Evolutionary conservation across 2,888 invertebrate species (phyloP), one percentile per base, ranked within the genome.

Genomic region (Pheosia gnoma): DNA sequence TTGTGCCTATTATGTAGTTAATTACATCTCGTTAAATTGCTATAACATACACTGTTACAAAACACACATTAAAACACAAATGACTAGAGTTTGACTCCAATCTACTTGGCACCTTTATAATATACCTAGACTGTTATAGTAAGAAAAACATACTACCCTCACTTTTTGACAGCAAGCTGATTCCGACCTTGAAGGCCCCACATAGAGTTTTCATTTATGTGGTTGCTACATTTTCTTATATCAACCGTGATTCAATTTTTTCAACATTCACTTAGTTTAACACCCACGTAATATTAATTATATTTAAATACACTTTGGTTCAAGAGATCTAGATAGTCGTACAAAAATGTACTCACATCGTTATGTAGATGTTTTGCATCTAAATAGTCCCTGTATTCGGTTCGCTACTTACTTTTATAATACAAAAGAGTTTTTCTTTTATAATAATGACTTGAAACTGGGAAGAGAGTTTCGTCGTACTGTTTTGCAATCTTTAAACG

Each of bases 301-400:
- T 55, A 71, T 68, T 59, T 77, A 73, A 63, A 63, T 39, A 55
- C 62, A 66, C 25, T 67, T 84, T 81, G 78, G 77, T 85, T 75
- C 79, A 75, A 82, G 82, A 83, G 79, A 84, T 82, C 80, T 79
- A 80, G 70, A 75, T 74, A 70, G 67, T 73, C 71, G 78, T 84
- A 86, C 78, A 86, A 86, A 85, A 83, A 72, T 79, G 81, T 83
- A 82, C 25, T 25, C 25, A 25, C 79, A 82, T 76, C 69, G 78
- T 84, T 81, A 84, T 77, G 79, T 83, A 82, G 80, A 76, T 78
- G 69, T 74, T 49, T 70, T 77, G 77, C 64, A 74, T 84, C 81
- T 87, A 84, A 84, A 83, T 84, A 88, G 81, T 89, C 90, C 90
- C 91, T 91, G 91, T 91, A 90, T 80, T 86, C 75, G 77, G 75